Percentiles rank a stretch among this genome's conserved stretches.
Conservation (phyloP, 2,113 vertebrate genomes). For the Hirundichthys speculiger region DNA sequence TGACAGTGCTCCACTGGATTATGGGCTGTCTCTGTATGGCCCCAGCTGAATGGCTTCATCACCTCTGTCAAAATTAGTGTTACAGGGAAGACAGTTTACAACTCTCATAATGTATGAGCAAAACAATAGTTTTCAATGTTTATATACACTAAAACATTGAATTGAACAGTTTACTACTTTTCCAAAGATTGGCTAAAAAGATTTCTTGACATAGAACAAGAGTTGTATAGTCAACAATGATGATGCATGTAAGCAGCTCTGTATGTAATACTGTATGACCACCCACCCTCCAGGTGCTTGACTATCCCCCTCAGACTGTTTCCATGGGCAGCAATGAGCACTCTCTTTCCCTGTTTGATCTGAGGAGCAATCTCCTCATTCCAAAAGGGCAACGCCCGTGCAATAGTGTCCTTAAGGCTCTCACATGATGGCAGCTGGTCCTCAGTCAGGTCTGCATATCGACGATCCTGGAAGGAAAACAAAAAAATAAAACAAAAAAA, state of each 20-base stretch:
- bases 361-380: conserved; percentile 88
- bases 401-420: conserved; percentile 93
- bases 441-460: conserved; percentile 82
- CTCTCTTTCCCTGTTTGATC: conserved; percentile 89
- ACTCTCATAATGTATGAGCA: too few relatives aligned
- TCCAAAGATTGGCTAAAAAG: too few relatives aligned
- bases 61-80: too few relatives aligned
- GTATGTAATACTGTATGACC: background rate
- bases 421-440: conserved; percentile 89
- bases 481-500: too few relatives aligned
- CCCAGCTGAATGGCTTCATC: background rate
- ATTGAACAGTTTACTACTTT: too few relatives aligned
- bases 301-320: conserved; percentile 93
- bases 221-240: too few relatives aligned
- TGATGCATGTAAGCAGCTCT: background rate
- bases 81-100: too few relatives aligned
- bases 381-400: conserved; percentile 91
- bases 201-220: too few relatives aligned
- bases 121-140: too few relatives aligned
- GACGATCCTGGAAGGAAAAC: conserved; percentile 86
- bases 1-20: too few relatives aligned
- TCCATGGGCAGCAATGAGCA: conserved; percentile 92
- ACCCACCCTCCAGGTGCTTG: conserved; percentile 87
- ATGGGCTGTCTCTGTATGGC: too few relatives aligned
- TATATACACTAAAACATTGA: too few relatives aligned